Evolutionary conservation across 1,140 invertebrate species (phyloP), one percentile per base, ranked within the genome.

Genomic region (Elymnias hypermnestra): DNA sequence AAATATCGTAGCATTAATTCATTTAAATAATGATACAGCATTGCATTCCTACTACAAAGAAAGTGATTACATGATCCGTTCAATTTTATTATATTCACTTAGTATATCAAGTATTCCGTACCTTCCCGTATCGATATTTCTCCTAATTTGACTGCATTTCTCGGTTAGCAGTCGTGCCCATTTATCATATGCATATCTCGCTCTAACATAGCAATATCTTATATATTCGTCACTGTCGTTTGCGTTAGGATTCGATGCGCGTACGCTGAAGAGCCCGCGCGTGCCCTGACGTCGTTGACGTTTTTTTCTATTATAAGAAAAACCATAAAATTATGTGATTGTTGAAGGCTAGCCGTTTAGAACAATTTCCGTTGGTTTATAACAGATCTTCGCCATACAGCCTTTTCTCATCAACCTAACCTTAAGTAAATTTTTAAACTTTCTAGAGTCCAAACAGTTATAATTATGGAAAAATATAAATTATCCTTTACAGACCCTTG

Each of bases 141-240:
- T 73, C 52, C 71, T 83, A 83, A 83, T 83, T 83, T 76, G 72
- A 75, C 71, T 78, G 69, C 67, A 78, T 79, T 77, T 79, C 72
- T 76, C 62, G 58, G 57, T 73, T 74, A 53, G 47, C 45, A 37
- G 73, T 65, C 67, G 72, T 69, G 59, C 47, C 53, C 74, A 73
- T 79, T 62, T 63, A 74, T 78, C 63, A 61, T 69, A 66, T 49
- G 33, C 14, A 46, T 45, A 36, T 72, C 69, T 52, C 52, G 14
- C 43, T 83, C 54, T 28, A 13, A 17, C 58, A 3, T 22, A 14
- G 8, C 15, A 2, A 25, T 21, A 9, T 19, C n/a, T 7, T 15
- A 15, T 72, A 50, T 40, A 7, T 31, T 33, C 51, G 31, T 75
- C 71, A 51, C 53, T 23, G 2, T 83, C 56, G 42, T 6, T 44